Conservation (phyloP, 2,113 vertebrate genomes). For the Triplophysa tibetana region DNA sequence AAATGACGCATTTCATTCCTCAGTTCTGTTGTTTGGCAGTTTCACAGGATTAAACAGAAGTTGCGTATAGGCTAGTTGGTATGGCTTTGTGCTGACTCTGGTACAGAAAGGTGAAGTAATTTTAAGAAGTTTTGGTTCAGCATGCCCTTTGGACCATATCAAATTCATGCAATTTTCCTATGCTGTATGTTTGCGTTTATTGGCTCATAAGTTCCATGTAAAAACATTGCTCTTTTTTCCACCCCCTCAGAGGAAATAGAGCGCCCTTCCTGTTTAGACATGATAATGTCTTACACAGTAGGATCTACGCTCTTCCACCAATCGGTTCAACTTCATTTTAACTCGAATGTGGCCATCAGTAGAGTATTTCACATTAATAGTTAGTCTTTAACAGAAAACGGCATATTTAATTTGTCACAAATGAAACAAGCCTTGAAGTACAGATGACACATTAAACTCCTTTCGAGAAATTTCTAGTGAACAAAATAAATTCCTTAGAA, state of each 20-base stretch:
- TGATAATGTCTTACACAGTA: constrained; percentile 21
- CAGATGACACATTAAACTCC: too few relatives aligned
- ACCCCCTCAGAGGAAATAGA: constrained; percentile 17
- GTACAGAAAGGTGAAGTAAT: constrained; percentile 29
- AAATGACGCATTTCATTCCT: background rate
- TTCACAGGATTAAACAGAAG: constrained; percentile 19
- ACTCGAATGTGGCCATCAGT: too few relatives aligned
- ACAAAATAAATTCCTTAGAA: too few relatives aligned
- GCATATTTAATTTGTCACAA: too few relatives aligned
- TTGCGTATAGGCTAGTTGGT: background rate
- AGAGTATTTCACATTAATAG: too few relatives aligned
- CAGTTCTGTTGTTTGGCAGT: background rate
- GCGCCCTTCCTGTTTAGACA: constrained; percentile 6
- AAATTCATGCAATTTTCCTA: background rate
- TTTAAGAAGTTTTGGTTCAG: constrained; percentile 3
- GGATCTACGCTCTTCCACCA: background rate
- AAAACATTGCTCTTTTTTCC: background rate
- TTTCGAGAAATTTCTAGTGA: too few relatives aligned
- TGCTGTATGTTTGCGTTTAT: background rate
- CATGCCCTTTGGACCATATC: constrained; percentile 24
- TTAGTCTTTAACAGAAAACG: too few relatives aligned
- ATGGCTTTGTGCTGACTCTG: constrained; percentile 13
- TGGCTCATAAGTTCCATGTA: constrained; percentile 11
- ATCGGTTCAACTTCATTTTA: background rate
- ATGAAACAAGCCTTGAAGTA: too few relatives aligned